Base-by-base conservation (phyloP, 2,888 invertebrate genomes). In the Hypena proboscidalis region DNA sequence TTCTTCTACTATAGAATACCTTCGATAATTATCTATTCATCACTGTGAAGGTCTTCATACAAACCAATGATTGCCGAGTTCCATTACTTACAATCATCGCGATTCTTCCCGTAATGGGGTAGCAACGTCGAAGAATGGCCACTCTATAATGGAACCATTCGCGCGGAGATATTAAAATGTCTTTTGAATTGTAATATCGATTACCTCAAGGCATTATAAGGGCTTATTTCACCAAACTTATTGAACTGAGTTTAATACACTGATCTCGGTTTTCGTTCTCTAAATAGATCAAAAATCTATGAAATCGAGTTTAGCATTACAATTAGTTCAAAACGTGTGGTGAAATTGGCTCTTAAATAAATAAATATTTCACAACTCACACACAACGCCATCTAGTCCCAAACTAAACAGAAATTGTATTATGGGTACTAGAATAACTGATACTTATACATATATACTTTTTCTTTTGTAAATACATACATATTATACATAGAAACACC, bases 111-210 rank as follows among this genome's bases (percentile, higher is more conserved):
- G 72, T 77, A 82, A 80, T 77, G 72, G 75, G 65, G 47, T 55
- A 57, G 37, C 55, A 59, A 71, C 75, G 69, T 67, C 69, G 77
- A 82, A 80, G 85, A 83, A 85, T 84, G 72, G 70, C 63, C 56
- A 57, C 65, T 51, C 58, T 62, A 60, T 32, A 66, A 77, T 75
- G 73, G 70, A 70, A 73, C 67, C 61, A 49, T 53, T 66, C 65
- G 70, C 77, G 80, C 78, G 58, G 73, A 62, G 68, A 70, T 75
- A 80, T 83, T 82, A 79, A 77, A 78, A 78, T 78, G 73, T 70
- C 73, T 76, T 74, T 74, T 72, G 69, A 75, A 80, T 71, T 71
- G 76, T 75, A 72, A 70, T 72, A 77, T 74, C 71, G 70, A 66
- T 64, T 60, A 61, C 56, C 55, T 64, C 67, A 64, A 60, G 42